These are phyloP conservation scores for Drosophila sucinea DNA, from an alignment of 1,140 invertebrate species.

Conservation along the genomic window DNA sequence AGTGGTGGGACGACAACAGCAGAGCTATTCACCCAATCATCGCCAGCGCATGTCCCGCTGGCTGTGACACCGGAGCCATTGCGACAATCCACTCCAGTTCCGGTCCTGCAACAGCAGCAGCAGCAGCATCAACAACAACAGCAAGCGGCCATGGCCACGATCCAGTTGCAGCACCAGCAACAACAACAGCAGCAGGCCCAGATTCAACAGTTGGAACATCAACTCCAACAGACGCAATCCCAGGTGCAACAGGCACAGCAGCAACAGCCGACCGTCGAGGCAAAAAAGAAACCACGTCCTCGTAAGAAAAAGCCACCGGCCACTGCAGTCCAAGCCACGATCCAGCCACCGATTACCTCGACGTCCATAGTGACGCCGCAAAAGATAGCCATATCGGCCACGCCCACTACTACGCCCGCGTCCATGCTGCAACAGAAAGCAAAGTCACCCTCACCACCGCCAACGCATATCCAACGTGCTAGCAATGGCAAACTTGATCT, in stretches of 20 bases:
- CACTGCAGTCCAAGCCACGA: neutral
- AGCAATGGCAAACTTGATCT: slow-evolving; percentile 84
- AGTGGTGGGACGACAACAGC: slow-evolving; percentile 17
- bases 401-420: slow-evolving; percentile 14
- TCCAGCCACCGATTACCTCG: slow-evolving; percentile 24
- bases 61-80: slow-evolving; percentile 74
- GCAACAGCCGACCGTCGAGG: slow-evolving; percentile 46
- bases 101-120: slow-evolving; percentile 55
- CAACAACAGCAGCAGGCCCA: slow-evolving; percentile 71
- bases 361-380: slow-evolving; percentile 42
- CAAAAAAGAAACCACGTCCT: slow-evolving; percentile 76
- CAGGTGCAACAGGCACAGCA: slow-evolving; percentile 70
- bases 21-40: slow-evolving; percentile 69
- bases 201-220: slow-evolving; percentile 69
- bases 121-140: slow-evolving; percentile 35
- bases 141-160: slow-evolving; percentile 63
- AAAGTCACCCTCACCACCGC: slow-evolving; percentile 70
- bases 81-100: slow-evolving; percentile 68
- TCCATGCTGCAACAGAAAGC: slow-evolving; percentile 26
- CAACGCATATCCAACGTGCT: slow-evolving; percentile 68
- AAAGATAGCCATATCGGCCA: slow-evolving; percentile 33
- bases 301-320: slow-evolving; percentile 64
- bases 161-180: slow-evolving; percentile 74
- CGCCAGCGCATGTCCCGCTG: slow-evolving; percentile 66
- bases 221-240: slow-evolving; percentile 66